Evolutionary conservation across 2,797 vertebrate species (phyloP).

Genomic region (Clarias laeviceps): DNA sequence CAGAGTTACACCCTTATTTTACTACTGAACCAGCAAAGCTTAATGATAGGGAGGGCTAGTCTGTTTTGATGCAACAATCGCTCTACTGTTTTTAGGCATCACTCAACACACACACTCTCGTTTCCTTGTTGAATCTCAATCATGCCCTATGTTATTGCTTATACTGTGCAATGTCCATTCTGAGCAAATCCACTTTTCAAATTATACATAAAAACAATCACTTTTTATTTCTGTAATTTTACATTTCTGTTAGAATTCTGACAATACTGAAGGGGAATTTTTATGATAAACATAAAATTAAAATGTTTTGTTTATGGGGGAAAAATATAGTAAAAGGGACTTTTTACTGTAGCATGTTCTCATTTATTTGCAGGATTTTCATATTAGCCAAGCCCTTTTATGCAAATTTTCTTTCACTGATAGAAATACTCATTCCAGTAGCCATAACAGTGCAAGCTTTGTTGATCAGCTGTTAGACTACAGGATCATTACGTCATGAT

Average conservation of each 20-base stretch:
- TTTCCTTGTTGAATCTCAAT: slow-evolving; percentile 10
- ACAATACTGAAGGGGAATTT: neutral
- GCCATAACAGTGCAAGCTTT: neutral
- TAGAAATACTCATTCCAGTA: neutral
- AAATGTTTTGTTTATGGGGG: too few relatives aligned
- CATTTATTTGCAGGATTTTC: neutral
- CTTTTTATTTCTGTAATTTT: neutral
- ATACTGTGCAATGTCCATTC: neutral
- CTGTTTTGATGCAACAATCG: slow-evolving; percentile 63
- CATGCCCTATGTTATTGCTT: neutral
- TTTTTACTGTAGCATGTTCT: neutral
- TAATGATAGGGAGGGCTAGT: slow-evolving; percentile 68
- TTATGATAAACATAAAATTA: neutral
- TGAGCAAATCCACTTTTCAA: neutral
- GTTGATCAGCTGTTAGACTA: neutral
- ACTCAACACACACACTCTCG: slow-evolving; percentile 29
- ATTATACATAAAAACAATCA: neutral
- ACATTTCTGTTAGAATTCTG: neutral
- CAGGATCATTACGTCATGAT: slow-evolving; percentile 12
- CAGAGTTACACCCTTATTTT: slow-evolving; percentile 62
- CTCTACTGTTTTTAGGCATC: slow-evolving; percentile 59
- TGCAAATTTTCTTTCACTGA: neutral
- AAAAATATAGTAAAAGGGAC: neutral
- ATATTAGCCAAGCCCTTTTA: neutral
- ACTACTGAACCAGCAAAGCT: slow-evolving; percentile 59